Evolutionary conservation across 1,140 invertebrate species (phyloP), one percentile per base, ranked within the genome.

Genomic region (Pissodes strobi): DNA sequence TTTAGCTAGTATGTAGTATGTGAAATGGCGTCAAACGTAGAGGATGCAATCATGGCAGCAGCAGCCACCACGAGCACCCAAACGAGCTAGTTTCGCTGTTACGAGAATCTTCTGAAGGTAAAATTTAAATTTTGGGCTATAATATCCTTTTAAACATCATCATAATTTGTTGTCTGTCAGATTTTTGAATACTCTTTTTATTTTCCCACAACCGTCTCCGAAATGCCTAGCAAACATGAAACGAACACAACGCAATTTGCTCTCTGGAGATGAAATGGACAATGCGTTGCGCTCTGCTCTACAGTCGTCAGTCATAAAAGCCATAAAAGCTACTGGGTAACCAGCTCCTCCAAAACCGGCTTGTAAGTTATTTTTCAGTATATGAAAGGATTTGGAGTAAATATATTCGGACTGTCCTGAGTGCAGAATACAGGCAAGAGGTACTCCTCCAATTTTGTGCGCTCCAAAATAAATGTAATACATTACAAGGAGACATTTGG

Each of bases 301-400:
- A n/a, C 17, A 62, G 43, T 66, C 64, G 37, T 66, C 64, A 13
- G 55, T 65, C n/a, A n/a, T n/a, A n/a, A n/a, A n/a, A n/a, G n/a
- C n/a, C 63, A 65, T 65, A 65, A 65, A n/a, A n/a, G n/a, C n/a
- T n/a, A n/a, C n/a, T n/a, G n/a, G n/a, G n/a, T n/a, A n/a, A n/a
- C n/a, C n/a, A 65, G 13, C 6, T 27, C 34, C 55, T 60, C 57
- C 30, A 60, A 65, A 65, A 39, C 48, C 58, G 13, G 21, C 23
- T 48, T 41, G 23, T 49, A 30, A 22, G 22, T 21, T 34, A 23
- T 49, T 27, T 38, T 25, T n/a, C n/a, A n/a, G n/a, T n/a, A n/a
- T n/a, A n/a, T n/a, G n/a, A n/a, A n/a, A n/a, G n/a, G n/a, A n/a
- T 15, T 30, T 17, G 13, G 3, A 37, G 21, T 57, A 64, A 56